phyloP scores from a whole-genome alignment of 64 coral and sea anemone species.

The Porites australiensis region DNA sequence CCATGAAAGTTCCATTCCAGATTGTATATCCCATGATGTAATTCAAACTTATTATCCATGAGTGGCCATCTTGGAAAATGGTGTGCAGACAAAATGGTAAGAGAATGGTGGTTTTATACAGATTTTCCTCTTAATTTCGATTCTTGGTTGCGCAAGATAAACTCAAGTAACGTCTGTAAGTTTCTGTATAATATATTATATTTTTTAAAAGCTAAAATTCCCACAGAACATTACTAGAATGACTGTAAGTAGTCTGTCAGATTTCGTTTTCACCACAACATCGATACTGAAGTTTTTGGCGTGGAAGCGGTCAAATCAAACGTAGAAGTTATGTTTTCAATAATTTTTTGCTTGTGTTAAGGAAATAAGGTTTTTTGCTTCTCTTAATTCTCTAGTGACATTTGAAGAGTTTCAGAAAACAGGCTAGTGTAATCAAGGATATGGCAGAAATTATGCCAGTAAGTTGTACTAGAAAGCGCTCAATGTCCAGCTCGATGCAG shows the following conservation, averaged over 20 bases:
- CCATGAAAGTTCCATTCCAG: slow-evolving; percentile 24
- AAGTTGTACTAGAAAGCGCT: background rate
- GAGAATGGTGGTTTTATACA: background rate
- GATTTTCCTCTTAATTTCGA: background rate
- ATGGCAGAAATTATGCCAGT: no score
- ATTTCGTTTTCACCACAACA: background rate
- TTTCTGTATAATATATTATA: background rate
- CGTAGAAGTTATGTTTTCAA: background rate
- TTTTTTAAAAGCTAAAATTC: no score
- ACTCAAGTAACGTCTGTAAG: background rate
- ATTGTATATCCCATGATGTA: slow-evolving; percentile 18
- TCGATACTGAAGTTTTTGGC: background rate
- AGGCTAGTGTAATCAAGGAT: no score
- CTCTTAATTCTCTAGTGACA: background rate
- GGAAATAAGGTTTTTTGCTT: background rate
- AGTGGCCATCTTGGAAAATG: slow-evolving; percentile 8
- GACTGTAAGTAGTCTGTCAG: no score
- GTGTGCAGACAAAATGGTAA: background rate
- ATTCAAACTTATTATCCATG: background rate
- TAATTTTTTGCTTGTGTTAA: background rate
- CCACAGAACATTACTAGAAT: no score
- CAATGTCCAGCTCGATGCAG: no score
- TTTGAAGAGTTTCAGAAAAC: background rate
- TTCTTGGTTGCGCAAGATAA: background rate
- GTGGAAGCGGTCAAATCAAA: background rate